A percentile compares a stretch with the other conserved stretches of the same genome.
These are phyloP conservation scores for Phylloscopus trochilus DNA, from an alignment of 2,113 vertebrate genomes.

Conservation along the genomic window DNA sequence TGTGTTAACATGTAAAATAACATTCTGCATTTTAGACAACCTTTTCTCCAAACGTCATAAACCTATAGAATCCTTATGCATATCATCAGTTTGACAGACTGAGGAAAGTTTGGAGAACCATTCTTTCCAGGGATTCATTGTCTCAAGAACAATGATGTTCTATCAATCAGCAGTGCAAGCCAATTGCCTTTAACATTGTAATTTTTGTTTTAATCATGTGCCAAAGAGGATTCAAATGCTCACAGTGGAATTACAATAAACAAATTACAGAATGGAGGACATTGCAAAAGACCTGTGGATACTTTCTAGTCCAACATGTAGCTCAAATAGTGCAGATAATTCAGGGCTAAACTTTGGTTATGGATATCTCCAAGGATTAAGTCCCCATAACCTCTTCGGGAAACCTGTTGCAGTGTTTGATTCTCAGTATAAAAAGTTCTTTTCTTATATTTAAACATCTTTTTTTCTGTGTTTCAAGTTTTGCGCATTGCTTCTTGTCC, in stretches of 20 bases:
- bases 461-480: neutral
- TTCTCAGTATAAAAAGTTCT: neutral
- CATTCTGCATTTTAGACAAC: neutral
- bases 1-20: neutral
- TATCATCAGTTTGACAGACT: neutral
- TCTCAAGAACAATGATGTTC: neutral
- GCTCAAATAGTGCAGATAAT: neutral
- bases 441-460: neutral
- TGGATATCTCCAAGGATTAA: neutral
- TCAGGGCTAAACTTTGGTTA: neutral
- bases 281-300: neutral
- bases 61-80: neutral
- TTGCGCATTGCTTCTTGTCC: neutral
- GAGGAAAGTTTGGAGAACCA: neutral
- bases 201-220: neutral
- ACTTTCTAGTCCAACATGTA: neutral
- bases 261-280: neutral
- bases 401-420: neutral
- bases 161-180: neutral
- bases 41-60: neutral
- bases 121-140: neutral
- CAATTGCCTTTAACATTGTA: neutral
- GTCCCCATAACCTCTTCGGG: neutral
- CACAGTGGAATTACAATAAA: neutral
- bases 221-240: neutral